A percentile compares a stretch with the other conserved stretches of the same genome.
Conservation (phyloP, 1,140 invertebrate genomes). For the Plutomurus gul region DNA sequence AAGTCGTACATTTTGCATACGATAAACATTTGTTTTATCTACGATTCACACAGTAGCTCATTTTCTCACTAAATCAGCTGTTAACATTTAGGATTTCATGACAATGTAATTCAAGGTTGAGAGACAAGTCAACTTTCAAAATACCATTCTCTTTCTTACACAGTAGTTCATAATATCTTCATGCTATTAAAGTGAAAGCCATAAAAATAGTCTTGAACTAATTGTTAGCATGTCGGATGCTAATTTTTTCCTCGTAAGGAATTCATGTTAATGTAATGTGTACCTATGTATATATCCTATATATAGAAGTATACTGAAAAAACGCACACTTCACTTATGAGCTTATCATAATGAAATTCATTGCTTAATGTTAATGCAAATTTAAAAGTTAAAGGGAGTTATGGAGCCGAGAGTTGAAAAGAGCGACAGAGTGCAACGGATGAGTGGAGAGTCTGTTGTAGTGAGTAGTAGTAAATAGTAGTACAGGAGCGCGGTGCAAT, state of each 20-base stretch:
- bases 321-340: neutral
- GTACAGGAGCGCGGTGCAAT: neutral
- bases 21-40: constrained; percentile 26
- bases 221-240: neutral
- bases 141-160: no score
- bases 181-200: no score
- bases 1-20: constrained; percentile 5
- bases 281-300: no score
- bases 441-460: neutral
- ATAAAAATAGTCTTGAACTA: neutral
- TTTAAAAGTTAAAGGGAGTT: neutral
- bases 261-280: no score
- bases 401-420: neutral
- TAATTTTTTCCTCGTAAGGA: neutral
- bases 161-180: no score
- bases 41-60: neutral
- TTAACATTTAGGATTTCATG: no score
- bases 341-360: constrained; percentile 13
- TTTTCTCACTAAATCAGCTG: constrained; percentile 29
- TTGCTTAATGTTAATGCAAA: neutral
- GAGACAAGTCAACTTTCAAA: no score
- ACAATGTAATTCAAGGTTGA: no score
- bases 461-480: neutral
- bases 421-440: neutral
- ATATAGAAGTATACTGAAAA: neutral